A percentile compares a stretch with the other conserved stretches of the same genome.
Conservation (phyloP, 1,140 invertebrate species). For the Drosophila guanche region DNA sequence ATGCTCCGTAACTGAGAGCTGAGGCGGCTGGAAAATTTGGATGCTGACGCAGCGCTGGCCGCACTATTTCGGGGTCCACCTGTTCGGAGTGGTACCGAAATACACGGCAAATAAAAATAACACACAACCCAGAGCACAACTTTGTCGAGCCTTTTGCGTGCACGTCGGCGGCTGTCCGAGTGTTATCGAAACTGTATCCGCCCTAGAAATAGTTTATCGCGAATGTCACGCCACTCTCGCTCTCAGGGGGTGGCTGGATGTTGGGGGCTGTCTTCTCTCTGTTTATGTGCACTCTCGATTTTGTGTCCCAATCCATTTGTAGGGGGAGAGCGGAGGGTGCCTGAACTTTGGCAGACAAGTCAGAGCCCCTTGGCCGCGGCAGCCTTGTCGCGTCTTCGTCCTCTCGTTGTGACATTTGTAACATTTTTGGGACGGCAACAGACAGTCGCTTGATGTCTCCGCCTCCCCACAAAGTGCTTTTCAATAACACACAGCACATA, state of each 20-base stretch:
- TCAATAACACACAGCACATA: slow-evolving; percentile 56
- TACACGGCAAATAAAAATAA: slow-evolving; percentile 17
- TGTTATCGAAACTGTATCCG: slow-evolving; percentile 75
- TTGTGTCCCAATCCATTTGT: not conserved
- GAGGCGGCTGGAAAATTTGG: slow-evolving; percentile 65
- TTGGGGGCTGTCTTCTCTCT: not conserved
- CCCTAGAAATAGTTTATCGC: slow-evolving; percentile 53
- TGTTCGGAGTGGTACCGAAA: slow-evolving; percentile 54
- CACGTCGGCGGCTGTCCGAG: slow-evolving; percentile 12
- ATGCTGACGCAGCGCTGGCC: slow-evolving; percentile 50
- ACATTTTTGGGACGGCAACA: slow-evolving; percentile 22
- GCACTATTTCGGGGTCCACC: slow-evolving; percentile 70
- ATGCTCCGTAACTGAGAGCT: no score
- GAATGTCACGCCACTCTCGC: slow-evolving; percentile 11
- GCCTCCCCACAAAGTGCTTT: slow-evolving; percentile 40
- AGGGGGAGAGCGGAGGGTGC: slow-evolving; percentile 6
- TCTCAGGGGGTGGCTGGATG: not conserved
- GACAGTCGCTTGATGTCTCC: slow-evolving; percentile 26
- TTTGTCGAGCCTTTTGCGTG: slow-evolving; percentile 55
- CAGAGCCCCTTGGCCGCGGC: not conserved
- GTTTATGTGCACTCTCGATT: slow-evolving; percentile 26
- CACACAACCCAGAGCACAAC: slow-evolving; percentile 58
- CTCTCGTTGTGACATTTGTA: slow-evolving; percentile 33
- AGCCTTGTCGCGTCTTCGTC: slow-evolving; percentile 8
- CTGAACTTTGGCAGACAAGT: slow-evolving; percentile 30